phyloP scores from a whole-genome alignment of 1,140 invertebrate genomes.

The Heliconius congener region DNA sequence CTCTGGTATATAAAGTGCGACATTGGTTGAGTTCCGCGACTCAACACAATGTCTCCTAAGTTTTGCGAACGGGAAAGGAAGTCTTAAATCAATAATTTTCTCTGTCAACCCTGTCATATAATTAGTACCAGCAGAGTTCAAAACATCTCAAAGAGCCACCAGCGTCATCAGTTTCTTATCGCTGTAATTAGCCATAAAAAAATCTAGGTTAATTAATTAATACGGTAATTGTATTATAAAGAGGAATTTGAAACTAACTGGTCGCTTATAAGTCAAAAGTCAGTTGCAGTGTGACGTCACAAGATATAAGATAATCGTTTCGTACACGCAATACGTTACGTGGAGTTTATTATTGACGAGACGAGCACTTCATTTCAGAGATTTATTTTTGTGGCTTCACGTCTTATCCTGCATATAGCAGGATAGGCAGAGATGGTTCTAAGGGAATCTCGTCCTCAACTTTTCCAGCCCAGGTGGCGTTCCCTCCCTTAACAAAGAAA shows the following conservation, averaged over 20 bases:
- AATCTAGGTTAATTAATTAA: neutral
- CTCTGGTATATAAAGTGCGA: too few relatives aligned
- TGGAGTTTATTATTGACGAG: neutral
- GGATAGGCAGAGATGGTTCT: neutral
- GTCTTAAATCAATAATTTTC: too few relatives aligned
- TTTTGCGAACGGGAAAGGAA: too few relatives aligned
- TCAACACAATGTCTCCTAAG: too few relatives aligned
- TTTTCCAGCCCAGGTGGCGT: too few relatives aligned
- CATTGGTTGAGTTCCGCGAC: too few relatives aligned
- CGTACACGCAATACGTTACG: neutral
- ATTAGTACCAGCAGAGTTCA: neutral
- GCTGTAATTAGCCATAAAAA: neutral
- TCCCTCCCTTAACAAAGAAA: too few relatives aligned
- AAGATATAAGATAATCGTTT: neutral
- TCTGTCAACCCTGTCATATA: too few relatives aligned
- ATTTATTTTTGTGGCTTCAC: too few relatives aligned
- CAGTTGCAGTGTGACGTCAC: neutral
- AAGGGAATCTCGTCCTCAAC: neutral
- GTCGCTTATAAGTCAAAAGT: neutral
- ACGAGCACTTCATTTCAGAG: too few relatives aligned
- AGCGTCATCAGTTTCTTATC: neutral
- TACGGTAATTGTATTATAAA: neutral
- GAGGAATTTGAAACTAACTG: neutral
- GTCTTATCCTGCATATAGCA: too few relatives aligned
- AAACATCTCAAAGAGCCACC: neutral